Conservation (phyloP, 2,113 vertebrate genomes). For the Emydocephalus ijimae region DNA sequence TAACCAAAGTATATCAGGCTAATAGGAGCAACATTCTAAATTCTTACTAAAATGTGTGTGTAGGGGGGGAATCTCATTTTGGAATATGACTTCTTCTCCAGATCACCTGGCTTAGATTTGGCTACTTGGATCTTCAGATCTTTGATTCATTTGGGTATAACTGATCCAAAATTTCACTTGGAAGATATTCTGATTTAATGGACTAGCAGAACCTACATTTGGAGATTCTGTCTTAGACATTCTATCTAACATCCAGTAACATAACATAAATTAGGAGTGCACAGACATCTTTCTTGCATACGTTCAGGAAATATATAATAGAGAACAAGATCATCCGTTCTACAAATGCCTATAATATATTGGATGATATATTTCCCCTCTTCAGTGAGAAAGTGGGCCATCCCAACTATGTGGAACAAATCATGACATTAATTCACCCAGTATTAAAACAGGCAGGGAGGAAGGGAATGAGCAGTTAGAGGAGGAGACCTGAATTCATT, state of each 20-base stretch:
- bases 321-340: too few species aligned
- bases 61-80: not conserved
- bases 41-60: too few species aligned
- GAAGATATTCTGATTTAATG: not conserved
- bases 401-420: not conserved
- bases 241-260: not conserved
- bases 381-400: not conserved
- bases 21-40: not conserved
- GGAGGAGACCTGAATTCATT: not conserved
- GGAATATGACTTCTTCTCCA: not conserved
- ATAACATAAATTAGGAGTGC: not conserved
- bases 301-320: not conserved
- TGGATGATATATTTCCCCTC: not conserved
- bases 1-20: not conserved
- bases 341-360: not conserved
- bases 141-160: not conserved
- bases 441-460: not conserved
- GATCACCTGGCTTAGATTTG: not conserved
- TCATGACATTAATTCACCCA: not conserved
- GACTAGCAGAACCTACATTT: not conserved
- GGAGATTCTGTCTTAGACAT: not conserved
- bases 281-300: not conserved
- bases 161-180: not conserved
- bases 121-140: not conserved
- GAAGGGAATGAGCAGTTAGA: not conserved